Evolutionary conservation across 2,888 invertebrate genomes (phyloP).

Genomic region (Drosophila buzzatii): DNA sequence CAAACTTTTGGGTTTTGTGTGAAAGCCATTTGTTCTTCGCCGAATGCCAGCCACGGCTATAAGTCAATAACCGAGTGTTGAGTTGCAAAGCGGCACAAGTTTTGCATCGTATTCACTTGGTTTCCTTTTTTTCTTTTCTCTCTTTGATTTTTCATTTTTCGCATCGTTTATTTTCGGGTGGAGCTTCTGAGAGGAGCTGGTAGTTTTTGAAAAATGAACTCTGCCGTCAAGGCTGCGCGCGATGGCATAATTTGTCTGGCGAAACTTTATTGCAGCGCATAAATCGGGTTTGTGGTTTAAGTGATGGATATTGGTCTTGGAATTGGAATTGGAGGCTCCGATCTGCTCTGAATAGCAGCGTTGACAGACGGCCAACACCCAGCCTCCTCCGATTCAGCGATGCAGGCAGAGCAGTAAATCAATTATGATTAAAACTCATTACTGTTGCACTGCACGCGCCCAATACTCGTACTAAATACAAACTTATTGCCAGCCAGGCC

Average conservation of each 20-base stretch:
- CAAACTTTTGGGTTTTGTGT: constrained; percentile 58
- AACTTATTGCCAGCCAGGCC: constrained; percentile 58
- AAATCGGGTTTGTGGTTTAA: constrained; percentile 54
- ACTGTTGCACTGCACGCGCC: constrained; percentile 58
- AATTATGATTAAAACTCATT: constrained; percentile 81
- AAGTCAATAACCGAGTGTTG: constrained; percentile 77
- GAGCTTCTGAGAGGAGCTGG: not conserved
- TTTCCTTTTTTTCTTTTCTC: not conserved
- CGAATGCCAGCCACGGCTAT: constrained; percentile 48
- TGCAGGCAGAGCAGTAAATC: constrained; percentile 62
- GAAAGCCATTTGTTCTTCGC: constrained; percentile 44
- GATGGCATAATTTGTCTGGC: constrained; percentile 65
- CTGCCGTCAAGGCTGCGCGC: constrained; percentile 40
- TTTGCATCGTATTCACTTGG: constrained; percentile 12
- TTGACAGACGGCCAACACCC: constrained; percentile 40
- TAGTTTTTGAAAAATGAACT: constrained; percentile 67
- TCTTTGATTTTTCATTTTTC: not conserved
- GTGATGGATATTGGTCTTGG: constrained; percentile 44
- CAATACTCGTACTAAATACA: constrained; percentile 46
- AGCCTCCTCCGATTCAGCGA: constrained; percentile 8
- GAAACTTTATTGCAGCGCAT: constrained; percentile 65
- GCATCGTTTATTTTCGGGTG: constrained; percentile 21
- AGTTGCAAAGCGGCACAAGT: constrained; percentile 69
- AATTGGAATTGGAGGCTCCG: constrained; percentile 21
- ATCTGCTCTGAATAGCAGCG: constrained; percentile 46